Conservation (phyloP, 2,888 invertebrate genomes). For the Folsomia candida region DNA sequence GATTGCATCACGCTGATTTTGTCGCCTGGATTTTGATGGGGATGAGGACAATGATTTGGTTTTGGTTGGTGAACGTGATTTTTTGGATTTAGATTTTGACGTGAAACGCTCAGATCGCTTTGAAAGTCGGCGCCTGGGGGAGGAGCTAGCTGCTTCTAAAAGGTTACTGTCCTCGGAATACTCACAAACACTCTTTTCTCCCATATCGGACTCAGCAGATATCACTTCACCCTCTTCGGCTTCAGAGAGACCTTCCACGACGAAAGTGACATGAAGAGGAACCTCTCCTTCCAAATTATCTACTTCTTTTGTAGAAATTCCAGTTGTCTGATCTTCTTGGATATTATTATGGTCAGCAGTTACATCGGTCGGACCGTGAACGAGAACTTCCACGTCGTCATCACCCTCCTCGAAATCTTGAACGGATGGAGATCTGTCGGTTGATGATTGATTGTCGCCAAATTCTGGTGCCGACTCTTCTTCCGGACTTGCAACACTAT, state of each 20-base stretch:
- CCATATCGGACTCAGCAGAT: background rate
- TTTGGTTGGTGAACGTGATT: background rate
- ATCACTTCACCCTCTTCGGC: conserved; percentile 6
- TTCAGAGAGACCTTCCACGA: background rate
- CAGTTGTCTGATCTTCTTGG: background rate
- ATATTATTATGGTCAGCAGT: no score
- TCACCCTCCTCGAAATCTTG: no score
- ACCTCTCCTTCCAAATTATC: background rate
- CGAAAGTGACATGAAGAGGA: background rate
- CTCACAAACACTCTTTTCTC: background rate
- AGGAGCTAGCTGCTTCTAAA: background rate
- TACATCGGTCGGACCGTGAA: background rate
- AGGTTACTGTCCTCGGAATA: background rate
- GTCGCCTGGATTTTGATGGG: background rate
- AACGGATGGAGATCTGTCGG: no score
- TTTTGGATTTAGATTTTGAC: background rate
- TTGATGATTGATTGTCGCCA: no score
- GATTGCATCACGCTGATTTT: background rate
- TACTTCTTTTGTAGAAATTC: background rate
- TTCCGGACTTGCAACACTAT: no score
- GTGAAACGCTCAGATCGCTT: background rate
- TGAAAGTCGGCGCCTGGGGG: background rate
- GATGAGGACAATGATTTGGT: background rate
- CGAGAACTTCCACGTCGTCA: background rate
- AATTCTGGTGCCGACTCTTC: no score